These are phyloP conservation scores for Dendrolimus punctatus DNA, from an alignment of 1,140 invertebrate species.

Conservation along the genomic window DNA sequence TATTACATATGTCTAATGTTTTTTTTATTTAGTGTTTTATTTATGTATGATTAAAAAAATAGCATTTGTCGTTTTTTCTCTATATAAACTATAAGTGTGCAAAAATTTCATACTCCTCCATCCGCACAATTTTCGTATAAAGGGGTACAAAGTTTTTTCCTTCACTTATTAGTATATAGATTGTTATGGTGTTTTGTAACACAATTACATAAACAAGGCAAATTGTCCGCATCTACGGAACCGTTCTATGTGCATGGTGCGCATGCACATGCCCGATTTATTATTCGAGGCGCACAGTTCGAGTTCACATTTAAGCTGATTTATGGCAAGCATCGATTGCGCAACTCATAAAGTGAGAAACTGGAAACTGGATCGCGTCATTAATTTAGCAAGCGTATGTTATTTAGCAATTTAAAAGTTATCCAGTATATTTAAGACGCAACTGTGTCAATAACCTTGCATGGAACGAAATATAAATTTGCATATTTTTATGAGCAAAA, in stretches of 20 bases:
- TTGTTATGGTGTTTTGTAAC: neutral
- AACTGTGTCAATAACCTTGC: conserved; percentile 64
- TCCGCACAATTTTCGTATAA: too few species aligned
- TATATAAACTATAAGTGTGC: too few species aligned
- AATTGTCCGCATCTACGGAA: too few species aligned
- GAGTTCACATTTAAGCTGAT: conserved; percentile 22
- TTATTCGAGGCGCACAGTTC: neutral
- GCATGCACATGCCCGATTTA: too few species aligned
- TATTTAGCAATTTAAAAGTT: conserved; percentile 51
- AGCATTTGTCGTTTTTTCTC: too few species aligned
- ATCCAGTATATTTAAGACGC: conserved; percentile 37
- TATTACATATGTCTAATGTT: too few species aligned
- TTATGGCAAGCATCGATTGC: conserved; percentile 24
- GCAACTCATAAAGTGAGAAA: conserved; percentile 22
- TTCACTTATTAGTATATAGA: neutral
- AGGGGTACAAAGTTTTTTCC: too few species aligned
- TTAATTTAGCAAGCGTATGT: conserved; percentile 39
- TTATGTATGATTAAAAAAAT: too few species aligned
- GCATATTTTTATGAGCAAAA: conserved; percentile 40
- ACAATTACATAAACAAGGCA: too few species aligned
- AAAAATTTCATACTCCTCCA: too few species aligned
- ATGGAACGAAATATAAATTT: conserved; percentile 45
- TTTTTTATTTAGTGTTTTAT: too few species aligned
- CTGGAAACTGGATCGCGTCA: conserved; percentile 40
- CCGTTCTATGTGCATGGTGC: too few species aligned